Base-by-base conservation (phyloP, 2,113 vertebrate species). In the Uria aalge region DNA sequence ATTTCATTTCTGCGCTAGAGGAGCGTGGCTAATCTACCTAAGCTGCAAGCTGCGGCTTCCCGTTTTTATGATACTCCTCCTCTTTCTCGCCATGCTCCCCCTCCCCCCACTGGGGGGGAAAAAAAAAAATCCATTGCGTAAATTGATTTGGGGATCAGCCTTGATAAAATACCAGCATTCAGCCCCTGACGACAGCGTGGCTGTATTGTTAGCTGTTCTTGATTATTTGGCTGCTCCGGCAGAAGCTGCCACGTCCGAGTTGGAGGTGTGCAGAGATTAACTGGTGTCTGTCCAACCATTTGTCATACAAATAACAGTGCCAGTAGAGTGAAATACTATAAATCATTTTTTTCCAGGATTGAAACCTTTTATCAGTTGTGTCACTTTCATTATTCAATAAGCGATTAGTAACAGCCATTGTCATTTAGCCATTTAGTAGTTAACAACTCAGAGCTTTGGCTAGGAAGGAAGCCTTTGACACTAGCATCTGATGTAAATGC, bases 341-440 rank as follows among this genome's bases (percentile, higher is more conserved):
- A 98, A 99, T 99, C 99, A 98, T 98, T 98, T 96, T 94, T 96
- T 89, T 77, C 98, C 96, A 85, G 94, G 98, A 99, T 98, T 99
- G 99, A 99, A 99, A 98, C 98, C 99, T 99, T 99, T 99, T 99
- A 99, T 99, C 99, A 98, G 98, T 98, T 98, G 98, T 99, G 99
- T 98, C 99, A 98, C 98, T 98, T 99, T 98, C 99, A 99, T 99
- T 99, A 99, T 99, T 99, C 99, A 99, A 88, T 98, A 98, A 98
- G 97, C 94, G 98, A 99, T 99, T 98, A 99, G 98, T 97, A 98
- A 98, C 98, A 97, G 98, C 98, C 98, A 6, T 97, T 96, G 98
- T 98, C 98, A 97, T 98, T 98, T 98, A 98, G 98, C 98, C 98
- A 97, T 98, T 99, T 94, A 73, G 30, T 57, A 64, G 88, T 94